phyloP scores from a whole-genome alignment of 1,140 invertebrate genomes.

The Pseudomyrmex sp. region DNA sequence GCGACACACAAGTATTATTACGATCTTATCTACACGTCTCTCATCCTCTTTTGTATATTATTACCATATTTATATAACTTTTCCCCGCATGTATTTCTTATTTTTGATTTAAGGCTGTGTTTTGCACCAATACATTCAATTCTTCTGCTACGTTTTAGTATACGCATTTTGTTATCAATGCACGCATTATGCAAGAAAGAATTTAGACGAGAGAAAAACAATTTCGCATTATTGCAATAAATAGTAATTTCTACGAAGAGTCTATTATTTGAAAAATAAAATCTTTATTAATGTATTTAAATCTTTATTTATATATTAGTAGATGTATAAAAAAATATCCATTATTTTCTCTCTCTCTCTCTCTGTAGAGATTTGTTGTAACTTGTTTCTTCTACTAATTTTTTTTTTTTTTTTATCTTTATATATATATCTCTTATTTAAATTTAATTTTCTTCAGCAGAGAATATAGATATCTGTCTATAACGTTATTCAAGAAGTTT shows the following conservation, averaged over 20 bases:
- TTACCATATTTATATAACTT: slow-evolving; percentile 51
- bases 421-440: too few relatives aligned
- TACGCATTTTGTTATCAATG: too few relatives aligned
- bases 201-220: background rate
- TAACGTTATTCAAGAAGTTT: background rate
- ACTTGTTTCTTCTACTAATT: too few relatives aligned
- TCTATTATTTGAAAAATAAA: background rate
- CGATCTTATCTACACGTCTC: slow-evolving; percentile 40
- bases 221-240: too few relatives aligned
- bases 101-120: slow-evolving; percentile 16
- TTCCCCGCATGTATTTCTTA: background rate
- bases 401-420: too few relatives aligned
- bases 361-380: too few relatives aligned
- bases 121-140: background rate
- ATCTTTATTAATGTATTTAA: too few relatives aligned
- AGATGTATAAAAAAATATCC: too few relatives aligned
- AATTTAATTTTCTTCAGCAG: too few relatives aligned
- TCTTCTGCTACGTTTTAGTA: background rate
- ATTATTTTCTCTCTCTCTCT: background rate
- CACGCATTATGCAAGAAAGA: background rate
- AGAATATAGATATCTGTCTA: background rate
- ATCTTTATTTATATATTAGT: too few relatives aligned
- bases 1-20: slow-evolving; percentile 21
- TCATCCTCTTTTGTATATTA: background rate
- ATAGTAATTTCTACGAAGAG: background rate